Evolutionary conservation across 2,888 invertebrate genomes (phyloP).

Genomic region (Cataglyphis albicans): DNA sequence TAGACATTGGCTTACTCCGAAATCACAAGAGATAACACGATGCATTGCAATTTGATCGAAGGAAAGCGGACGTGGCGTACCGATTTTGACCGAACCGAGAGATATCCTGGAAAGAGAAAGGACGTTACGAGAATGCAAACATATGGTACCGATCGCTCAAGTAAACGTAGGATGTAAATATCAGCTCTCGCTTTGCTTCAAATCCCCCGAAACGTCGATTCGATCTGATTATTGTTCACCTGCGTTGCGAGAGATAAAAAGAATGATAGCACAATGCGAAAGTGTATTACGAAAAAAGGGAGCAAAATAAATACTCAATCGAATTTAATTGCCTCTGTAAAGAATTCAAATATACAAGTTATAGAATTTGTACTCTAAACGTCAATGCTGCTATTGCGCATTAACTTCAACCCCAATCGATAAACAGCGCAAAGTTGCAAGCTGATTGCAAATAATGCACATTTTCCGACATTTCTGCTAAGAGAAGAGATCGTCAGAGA

Average conservation of each 20-base stretch:
- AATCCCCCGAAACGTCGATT: slow-evolving; percentile 58
- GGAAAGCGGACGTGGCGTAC: slow-evolving; percentile 58
- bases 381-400: slow-evolving; percentile 3
- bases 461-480: slow-evolving; percentile 35
- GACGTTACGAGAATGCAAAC: slow-evolving; percentile 72
- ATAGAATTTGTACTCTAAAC: slow-evolving; percentile 16
- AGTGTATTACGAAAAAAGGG: background rate
- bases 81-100: slow-evolving; percentile 66
- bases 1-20: slow-evolving; percentile 61
- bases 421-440: slow-evolving; percentile 5
- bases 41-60: slow-evolving; percentile 71
- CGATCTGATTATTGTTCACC: slow-evolving; percentile 60
- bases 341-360: background rate
- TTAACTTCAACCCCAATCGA: slow-evolving; percentile 29
- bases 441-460: slow-evolving; percentile 31
- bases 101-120: slow-evolving; percentile 65
- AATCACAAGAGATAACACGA: slow-evolving; percentile 59
- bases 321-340: slow-evolving; percentile 1
- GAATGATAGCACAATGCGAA: slow-evolving; percentile 14
- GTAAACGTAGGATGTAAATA: slow-evolving; percentile 72
- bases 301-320: slow-evolving; percentile 13
- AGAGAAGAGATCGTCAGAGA: background rate
- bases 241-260: slow-evolving; percentile 20
- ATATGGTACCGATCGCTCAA: slow-evolving; percentile 71
- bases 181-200: slow-evolving; percentile 61